Evolutionary conservation across 2,113 vertebrate species (phyloP), one percentile per base, ranked within the genome.

Genomic region (rabbit (Oryctolagus cuniculus)): DNA sequence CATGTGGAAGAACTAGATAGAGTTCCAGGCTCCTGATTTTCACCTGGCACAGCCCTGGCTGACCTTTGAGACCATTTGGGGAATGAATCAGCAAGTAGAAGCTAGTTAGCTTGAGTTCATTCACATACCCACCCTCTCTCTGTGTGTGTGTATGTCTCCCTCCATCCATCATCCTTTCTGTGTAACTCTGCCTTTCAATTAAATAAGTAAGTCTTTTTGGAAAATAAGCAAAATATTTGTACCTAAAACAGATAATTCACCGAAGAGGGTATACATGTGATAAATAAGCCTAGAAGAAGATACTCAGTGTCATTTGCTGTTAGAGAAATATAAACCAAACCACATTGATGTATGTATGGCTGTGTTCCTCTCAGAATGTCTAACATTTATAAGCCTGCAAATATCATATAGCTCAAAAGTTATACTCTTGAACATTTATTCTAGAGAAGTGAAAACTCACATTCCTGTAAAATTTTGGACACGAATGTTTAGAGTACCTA

Each of bases 341-440:
- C 17, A 16, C 38, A 55, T 22, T n/a, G 3, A 55, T 66, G 22
- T 13, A 51, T 25, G 22, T 5, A 10, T 53, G 13, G 17, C 15
- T 34, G 21, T 22, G 55, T 61, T 4, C 9, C 4, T 64, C 13
- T 34, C 27, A 74, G 11, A 91, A 84, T 66, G 24, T 36, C 31
- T 74, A 22, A 64, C 0, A 36, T 88, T 61, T 51, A 53, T 61
- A 89, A 91, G 49, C 21, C 70, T 85, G 53, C 13, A 86, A 0
- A 77, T 91, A 81, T 44, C n/a, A 19, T 63, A 10, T 12, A 88
- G 36, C 29, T 49, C n/a, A 93, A 34, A 49, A 84, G 0, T 85
- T 88, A 22, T 13, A 66, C 16, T 89, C 63, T 63, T 83, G 24
- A 77, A 72, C 25, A 85, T 81, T 92, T 85, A 79, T 84, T 75